phyloP scores from a whole-genome alignment of 2,888 invertebrate species.

The Escarpia spicata region DNA sequence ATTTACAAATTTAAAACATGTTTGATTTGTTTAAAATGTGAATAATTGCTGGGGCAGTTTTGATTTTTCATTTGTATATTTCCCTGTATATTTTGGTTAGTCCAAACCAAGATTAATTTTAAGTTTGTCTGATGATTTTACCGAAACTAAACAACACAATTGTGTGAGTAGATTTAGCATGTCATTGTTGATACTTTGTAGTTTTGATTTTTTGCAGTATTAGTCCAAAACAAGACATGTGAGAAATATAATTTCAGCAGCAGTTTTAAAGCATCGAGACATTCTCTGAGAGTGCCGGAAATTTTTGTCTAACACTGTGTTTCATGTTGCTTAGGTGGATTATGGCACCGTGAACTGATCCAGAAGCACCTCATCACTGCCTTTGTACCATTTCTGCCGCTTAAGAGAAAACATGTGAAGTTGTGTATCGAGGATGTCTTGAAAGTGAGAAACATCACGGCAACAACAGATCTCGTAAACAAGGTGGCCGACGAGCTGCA shows the following conservation, averaged over 20 bases:
- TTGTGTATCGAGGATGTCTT: slow-evolving; percentile 74
- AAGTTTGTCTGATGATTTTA: too few species aligned
- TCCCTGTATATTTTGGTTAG: too few species aligned
- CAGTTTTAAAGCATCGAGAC: background rate
- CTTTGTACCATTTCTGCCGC: slow-evolving; percentile 92
- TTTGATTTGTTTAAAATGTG: too few species aligned
- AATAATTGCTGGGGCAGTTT: too few species aligned
- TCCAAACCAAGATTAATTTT: too few species aligned
- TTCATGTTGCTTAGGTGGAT: slow-evolving; percentile 75
- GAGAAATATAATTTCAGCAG: background rate
- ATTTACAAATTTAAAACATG: too few species aligned
- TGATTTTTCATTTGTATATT: too few species aligned
- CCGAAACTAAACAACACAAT: too few species aligned
- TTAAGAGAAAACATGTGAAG: slow-evolving; percentile 85
- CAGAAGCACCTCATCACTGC: slow-evolving; percentile 88
- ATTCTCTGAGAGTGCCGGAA: background rate
- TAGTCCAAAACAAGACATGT: background rate
- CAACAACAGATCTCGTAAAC: slow-evolving; percentile 66
- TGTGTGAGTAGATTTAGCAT: too few species aligned
- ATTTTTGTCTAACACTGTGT: slow-evolving; percentile 7
- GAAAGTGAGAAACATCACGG: slow-evolving; percentile 28
- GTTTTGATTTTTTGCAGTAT: background rate
- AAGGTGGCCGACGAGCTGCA: slow-evolving; percentile 76
- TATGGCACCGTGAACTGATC: slow-evolving; percentile 84
- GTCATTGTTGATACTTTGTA: background rate